Conservation (phyloP, 2,797 vertebrate genomes). For the Odontamblyopus lacepedii region DNA sequence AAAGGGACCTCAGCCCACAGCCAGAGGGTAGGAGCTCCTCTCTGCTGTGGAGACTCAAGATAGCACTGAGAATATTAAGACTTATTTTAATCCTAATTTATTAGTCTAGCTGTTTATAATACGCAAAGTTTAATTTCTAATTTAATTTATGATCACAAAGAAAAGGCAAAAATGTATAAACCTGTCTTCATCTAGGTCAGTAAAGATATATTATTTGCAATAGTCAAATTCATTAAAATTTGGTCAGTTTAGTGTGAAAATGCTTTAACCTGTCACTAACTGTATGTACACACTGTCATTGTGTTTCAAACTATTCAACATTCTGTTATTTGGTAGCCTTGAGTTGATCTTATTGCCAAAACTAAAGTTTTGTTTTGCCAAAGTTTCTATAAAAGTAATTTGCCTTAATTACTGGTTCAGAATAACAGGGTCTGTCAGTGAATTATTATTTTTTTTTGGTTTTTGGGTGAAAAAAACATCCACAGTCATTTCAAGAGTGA, state of each 20-base stretch:
- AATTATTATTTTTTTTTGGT: background rate
- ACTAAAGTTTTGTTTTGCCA: conserved; percentile 24
- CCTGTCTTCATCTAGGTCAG: background rate
- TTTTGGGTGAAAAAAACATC: background rate
- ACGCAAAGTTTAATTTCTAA: conserved; percentile 1
- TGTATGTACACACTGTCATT: background rate
- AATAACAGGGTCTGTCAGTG: background rate
- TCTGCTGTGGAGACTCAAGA: conserved; percentile 50
- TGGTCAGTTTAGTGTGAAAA: background rate
- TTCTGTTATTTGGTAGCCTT: background rate
- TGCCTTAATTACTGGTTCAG: background rate
- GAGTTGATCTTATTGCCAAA: conserved; percentile 18
- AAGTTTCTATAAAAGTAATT: conserved; percentile 22
- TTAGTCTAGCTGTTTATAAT: conserved; percentile 39
- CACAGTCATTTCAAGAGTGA: background rate
- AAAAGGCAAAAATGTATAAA: conserved; percentile 9
- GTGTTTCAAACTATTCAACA: background rate
- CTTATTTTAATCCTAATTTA: conserved; percentile 40
- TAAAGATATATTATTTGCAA: background rate
- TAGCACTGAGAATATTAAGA: conserved; percentile 55
- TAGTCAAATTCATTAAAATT: conserved; percentile 1
- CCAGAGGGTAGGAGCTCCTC: conserved; percentile 38
- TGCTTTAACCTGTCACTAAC: conserved; percentile 14
- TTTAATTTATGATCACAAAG: conserved; percentile 4
- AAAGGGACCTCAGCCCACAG: conserved; percentile 34